phyloP scores from a whole-genome alignment of 1,140 invertebrate species.

The Plectus sambesii region DNA sequence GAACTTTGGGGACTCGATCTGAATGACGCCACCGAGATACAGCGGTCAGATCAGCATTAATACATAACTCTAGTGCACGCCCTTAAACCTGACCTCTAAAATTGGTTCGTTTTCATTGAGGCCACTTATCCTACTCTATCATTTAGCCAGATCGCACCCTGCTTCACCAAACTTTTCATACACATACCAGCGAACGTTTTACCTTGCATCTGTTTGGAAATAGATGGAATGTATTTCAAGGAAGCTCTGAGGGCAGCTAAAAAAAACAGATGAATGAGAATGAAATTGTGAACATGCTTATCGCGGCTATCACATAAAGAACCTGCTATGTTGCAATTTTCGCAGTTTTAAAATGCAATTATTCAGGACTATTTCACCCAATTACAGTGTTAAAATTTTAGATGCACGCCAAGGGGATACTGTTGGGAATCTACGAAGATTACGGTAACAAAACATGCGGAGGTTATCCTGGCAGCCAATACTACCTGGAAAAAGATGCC shows the following conservation, averaged over 20 bases:
- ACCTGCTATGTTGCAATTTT: neutral
- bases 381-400: slow-evolving; percentile 45
- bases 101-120: too few species aligned
- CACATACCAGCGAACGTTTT: neutral
- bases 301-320: neutral
- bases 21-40: neutral
- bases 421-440: slow-evolving; percentile 94
- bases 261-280: neutral
- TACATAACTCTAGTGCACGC: too few species aligned
- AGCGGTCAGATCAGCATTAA: neutral
- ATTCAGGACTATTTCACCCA: neutral
- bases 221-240: neutral
- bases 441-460: slow-evolving; percentile 83
- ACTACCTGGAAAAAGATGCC: slow-evolving; percentile 71
- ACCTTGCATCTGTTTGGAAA: neutral
- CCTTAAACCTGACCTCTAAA: too few species aligned
- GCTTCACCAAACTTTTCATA: neutral
- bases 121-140: neutral
- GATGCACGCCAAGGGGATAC: slow-evolving; percentile 81
- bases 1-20: too few species aligned
- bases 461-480: slow-evolving; percentile 85
- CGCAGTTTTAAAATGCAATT: neutral
- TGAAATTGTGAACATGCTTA: neutral
- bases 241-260: neutral
- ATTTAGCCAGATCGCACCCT: neutral